Evolutionary conservation across 2,113 vertebrate genomes (phyloP).

Genomic region (Prunella himalayana): DNA sequence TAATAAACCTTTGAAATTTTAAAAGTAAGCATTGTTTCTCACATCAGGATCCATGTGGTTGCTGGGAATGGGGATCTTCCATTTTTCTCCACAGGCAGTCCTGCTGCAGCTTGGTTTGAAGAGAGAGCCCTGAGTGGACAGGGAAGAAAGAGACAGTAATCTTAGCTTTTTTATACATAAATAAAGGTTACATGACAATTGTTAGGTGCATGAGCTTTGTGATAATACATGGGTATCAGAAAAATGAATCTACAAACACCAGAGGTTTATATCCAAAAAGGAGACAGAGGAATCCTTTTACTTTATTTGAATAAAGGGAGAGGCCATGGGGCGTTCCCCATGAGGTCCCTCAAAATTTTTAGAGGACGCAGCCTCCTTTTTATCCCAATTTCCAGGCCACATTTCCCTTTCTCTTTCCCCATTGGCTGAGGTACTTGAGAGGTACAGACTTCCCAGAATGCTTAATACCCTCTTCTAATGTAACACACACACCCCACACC

Average conservation of each 20-base stretch:
- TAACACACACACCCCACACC: no score
- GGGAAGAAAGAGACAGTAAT: background rate
- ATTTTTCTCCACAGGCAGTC: background rate
- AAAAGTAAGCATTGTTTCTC: background rate
- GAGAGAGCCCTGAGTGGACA: background rate
- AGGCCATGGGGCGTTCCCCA: background rate
- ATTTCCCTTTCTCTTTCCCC: background rate
- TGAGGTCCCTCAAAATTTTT: background rate
- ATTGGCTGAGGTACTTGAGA: background rate
- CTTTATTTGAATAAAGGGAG: background rate
- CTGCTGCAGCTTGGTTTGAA: background rate
- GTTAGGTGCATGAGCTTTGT: background rate
- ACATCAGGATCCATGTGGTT: fast-evolving
- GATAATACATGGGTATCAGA: background rate
- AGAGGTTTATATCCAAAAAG: background rate
- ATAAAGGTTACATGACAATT: background rate
- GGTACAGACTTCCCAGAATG: background rate
- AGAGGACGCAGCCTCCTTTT: background rate
- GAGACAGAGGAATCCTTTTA: background rate
- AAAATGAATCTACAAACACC: background rate
- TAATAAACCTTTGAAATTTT: background rate
- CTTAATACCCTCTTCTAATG: background rate
- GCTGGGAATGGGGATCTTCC: background rate
- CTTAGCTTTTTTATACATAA: background rate
- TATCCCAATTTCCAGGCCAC: background rate